Conservation (phyloP, 1,140 invertebrate species). For the Cyclargus thomasi region DNA sequence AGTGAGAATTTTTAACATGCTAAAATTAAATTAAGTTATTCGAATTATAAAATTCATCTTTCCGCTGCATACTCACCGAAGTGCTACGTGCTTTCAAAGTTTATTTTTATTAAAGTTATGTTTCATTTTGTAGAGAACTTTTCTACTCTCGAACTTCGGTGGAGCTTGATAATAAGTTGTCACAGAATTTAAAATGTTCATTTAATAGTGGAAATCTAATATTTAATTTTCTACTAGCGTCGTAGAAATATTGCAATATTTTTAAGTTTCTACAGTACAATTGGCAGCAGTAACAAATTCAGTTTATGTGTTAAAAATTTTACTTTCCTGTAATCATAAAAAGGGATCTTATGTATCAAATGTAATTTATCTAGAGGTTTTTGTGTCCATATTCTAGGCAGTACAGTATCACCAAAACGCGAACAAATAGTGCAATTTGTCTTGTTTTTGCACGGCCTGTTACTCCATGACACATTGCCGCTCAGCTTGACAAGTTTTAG, state of each 20-base stretch:
- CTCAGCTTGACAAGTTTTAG: slow-evolving; percentile 16
- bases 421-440: slow-evolving; percentile 62
- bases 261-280: too few species aligned
- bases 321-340: too few species aligned
- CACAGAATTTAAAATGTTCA: not conserved
- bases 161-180: not conserved
- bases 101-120: not conserved
- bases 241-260: too few species aligned
- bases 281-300: too few species aligned
- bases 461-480: slow-evolving; percentile 34
- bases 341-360: not conserved
- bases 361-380: slow-evolving; percentile 31
- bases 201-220: not conserved
- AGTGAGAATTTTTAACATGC: slow-evolving; percentile 10
- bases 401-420: slow-evolving; percentile 53
- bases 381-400: slow-evolving; percentile 39
- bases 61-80: not conserved
- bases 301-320: too few species aligned
- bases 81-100: not conserved
- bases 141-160: not conserved
- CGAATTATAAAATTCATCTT: not conserved
- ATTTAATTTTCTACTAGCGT: too few species aligned
- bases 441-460: slow-evolving; percentile 49
- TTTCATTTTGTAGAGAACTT: not conserved
- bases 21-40: slow-evolving; percentile 8